These are phyloP conservation scores for Torymus texanus DNA, from an alignment of 2,888 invertebrate genomes.

Conservation along the genomic window DNA sequence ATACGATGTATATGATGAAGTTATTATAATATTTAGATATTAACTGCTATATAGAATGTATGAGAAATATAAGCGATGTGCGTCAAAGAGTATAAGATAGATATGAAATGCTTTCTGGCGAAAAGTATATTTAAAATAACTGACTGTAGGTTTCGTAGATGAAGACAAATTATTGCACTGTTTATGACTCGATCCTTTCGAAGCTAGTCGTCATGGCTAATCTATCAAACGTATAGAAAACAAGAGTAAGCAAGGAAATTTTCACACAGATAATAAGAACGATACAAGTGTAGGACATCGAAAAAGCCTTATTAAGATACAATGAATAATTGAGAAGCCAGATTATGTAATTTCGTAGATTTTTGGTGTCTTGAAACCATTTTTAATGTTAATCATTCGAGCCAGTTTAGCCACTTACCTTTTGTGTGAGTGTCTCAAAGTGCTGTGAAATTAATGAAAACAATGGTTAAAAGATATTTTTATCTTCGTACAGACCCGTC, in stretches of 20 bases:
- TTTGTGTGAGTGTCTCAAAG: constrained; percentile 13
- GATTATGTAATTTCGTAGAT: constrained; percentile 40
- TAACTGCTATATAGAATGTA: constrained; percentile 12
- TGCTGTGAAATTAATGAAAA: constrained; percentile 20
- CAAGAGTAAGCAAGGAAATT: constrained; percentile 32
- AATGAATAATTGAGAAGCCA: constrained; percentile 42
- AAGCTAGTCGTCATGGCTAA: constrained; percentile 63
- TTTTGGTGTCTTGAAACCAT: constrained; percentile 52
- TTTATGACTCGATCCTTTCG: constrained; percentile 57
- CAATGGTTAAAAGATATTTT: constrained; percentile 34
- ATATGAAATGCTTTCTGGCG: neutral
- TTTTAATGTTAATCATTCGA: constrained; percentile 21
- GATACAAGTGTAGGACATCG: constrained; percentile 67
- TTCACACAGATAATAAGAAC: constrained; percentile 43
- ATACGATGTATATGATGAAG: constrained; percentile 20
- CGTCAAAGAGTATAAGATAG: constrained; percentile 7
- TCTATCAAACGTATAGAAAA: constrained; percentile 55
- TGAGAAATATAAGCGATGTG: constrained; percentile 3
- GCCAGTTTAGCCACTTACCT: constrained; percentile 21
- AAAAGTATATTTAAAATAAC: constrained; percentile 17
- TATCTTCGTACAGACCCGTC: constrained; percentile 41
- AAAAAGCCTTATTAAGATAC: constrained; percentile 69
- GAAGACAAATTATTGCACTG: constrained; percentile 26
- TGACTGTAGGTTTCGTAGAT: constrained; percentile 22
- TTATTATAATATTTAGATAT: constrained; percentile 30